These are phyloP conservation scores for Hylaeus anthracinus DNA, from an alignment of 1,140 invertebrate species.

Conservation along the genomic window DNA sequence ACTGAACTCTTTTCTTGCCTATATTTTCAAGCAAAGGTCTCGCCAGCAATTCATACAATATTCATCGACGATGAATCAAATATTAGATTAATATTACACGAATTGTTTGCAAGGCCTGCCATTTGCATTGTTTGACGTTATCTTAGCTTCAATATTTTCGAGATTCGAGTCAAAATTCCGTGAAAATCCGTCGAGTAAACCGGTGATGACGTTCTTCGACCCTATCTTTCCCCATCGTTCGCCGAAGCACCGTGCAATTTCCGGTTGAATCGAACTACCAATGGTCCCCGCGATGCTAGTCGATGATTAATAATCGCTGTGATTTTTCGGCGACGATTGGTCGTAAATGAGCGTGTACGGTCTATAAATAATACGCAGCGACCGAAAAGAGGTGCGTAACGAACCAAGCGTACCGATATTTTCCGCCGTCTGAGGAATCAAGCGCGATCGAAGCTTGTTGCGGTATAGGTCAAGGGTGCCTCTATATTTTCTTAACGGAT, in stretches of 20 bases:
- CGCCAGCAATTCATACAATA: too few species aligned
- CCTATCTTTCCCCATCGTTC: background rate
- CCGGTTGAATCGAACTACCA: background rate
- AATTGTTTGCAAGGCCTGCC: too few species aligned
- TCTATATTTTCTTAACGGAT: slow-evolving; percentile 37
- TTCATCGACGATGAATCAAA: too few species aligned
- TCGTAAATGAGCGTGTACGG: background rate
- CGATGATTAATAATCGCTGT: background rate
- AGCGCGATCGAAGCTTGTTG: slow-evolving; percentile 54
- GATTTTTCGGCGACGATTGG: background rate
- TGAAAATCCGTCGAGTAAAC: background rate
- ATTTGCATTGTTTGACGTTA: too few species aligned
- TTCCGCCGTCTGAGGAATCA: slow-evolving; percentile 20
- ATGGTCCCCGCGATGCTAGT: background rate
- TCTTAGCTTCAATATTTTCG: too few species aligned
- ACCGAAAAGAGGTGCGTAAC: slow-evolving; percentile 3
- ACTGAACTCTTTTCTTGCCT: too few species aligned
- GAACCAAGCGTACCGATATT: slow-evolving; percentile 38
- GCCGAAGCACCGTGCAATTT: background rate
- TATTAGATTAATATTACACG: too few species aligned
- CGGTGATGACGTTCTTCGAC: background rate
- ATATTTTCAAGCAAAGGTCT: too few species aligned
- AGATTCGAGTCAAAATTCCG: too few species aligned
- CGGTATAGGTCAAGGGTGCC: slow-evolving; percentile 58
- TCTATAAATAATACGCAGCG: background rate